Conservation (phyloP, 1,140 invertebrate genomes). For the Drosophila aff. region DNA sequence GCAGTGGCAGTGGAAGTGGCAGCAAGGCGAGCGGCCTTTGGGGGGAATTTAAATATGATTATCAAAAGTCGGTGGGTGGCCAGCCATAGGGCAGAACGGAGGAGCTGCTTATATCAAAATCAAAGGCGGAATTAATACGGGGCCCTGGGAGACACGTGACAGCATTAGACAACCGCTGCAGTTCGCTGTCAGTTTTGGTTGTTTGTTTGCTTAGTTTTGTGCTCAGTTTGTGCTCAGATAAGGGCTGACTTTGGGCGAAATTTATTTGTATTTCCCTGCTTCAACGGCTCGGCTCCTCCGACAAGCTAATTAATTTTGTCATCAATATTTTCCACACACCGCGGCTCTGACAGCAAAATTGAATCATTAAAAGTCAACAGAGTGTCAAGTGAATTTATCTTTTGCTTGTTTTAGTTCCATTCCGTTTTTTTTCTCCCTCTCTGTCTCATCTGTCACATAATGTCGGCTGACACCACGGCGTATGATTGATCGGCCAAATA, state of each 20-base stretch:
- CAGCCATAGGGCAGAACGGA: not conserved
- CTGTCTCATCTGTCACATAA: constrained; percentile 42
- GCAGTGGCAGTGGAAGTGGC: constrained; percentile 15
- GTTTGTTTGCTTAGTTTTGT: constrained; percentile 7
- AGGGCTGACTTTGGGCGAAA: constrained; percentile 30
- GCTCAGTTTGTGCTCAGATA: constrained; percentile 29
- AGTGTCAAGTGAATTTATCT: constrained; percentile 67
- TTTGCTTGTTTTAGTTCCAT: constrained; percentile 39
- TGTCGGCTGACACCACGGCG: constrained; percentile 51
- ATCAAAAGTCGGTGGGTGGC: constrained; percentile 14
- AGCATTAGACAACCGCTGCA: constrained; percentile 34
- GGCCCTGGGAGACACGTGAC: constrained; percentile 25
- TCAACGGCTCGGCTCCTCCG: constrained; percentile 28
- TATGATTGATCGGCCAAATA: constrained; percentile 66
- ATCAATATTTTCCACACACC: constrained; percentile 68
- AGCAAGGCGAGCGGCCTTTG: not conserved
- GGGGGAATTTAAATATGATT: constrained; percentile 23
- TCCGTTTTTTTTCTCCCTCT: constrained; percentile 5
- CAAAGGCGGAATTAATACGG: constrained; percentile 22
- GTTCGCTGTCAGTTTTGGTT: constrained; percentile 18
- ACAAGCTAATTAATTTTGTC: constrained; percentile 78
- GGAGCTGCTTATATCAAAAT: constrained; percentile 28
- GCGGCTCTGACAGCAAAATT: constrained; percentile 65
- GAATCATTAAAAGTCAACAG: constrained; percentile 79
- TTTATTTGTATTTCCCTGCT: constrained; percentile 31